Base-by-base conservation (phyloP, 2,113 vertebrate species). In the Hiodon tergisus region DNA sequence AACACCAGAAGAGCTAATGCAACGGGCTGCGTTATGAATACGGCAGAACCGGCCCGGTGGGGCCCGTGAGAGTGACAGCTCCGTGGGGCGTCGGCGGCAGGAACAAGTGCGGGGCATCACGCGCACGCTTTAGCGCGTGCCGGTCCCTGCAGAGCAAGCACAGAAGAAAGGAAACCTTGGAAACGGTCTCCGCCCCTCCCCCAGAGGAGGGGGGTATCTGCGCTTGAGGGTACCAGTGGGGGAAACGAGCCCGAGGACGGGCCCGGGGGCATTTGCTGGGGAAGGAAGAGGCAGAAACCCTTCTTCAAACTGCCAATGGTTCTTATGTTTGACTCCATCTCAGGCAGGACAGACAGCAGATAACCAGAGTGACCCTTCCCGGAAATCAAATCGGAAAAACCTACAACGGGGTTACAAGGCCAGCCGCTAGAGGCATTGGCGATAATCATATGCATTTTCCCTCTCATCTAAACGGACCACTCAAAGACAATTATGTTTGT, bases 41-140 rank as follows among this genome's bases (percentile, higher is more conserved):
- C 62, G 3, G 62, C 17, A 65, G 62, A 65, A 31, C 62, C 9
- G 62, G 17, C 62, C 47, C 5, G 47, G 5, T 65, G 62, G 62
- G 17, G 9, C 10, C 47, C 17, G 47, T 4, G 16, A 46, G 17
- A 65, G 62, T 4, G 17, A 46, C 31, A 5, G 4, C 59, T 7
- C 4, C 2, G n/a, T 17, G 16, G 78, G 75, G 77, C 51, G 69
- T 51, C 54, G 11, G 58, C 78, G 74, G 79, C 74, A 69, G 75
- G 71, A 72, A 77, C 76, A 82, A 75, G 80, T 74, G 77, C 48
- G 58, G 55, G 79, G 31, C 31, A 31, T 31, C 31, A 2, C 31
- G 31, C 31, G 31, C 31, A 31, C 31, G 31, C 31, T 31, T 31
- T 31, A 31, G 31, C 31, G 31, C 31, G 31, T 31, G 31, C 31